Evolutionary conservation across 2,888 invertebrate species (phyloP).

Genomic region (Sesia apiformis): DNA sequence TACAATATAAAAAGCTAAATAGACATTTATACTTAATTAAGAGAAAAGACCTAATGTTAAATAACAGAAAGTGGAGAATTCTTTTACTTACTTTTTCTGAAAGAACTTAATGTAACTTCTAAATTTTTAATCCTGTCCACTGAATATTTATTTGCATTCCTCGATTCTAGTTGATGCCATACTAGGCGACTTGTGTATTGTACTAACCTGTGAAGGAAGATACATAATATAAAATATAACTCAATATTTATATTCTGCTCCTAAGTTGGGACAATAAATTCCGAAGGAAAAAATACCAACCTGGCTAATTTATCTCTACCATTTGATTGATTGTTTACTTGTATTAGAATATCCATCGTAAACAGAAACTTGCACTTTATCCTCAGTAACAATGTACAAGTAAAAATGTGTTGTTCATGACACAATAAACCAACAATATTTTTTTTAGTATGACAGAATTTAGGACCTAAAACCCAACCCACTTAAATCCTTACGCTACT

Average conservation of each 20-base stretch:
- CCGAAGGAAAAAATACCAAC: slow-evolving; percentile 24
- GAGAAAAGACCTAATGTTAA: too few relatives aligned
- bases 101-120: slow-evolving; percentile 88
- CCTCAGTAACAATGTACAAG: too few relatives aligned
- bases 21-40: too few relatives aligned
- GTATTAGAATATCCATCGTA: slow-evolving; percentile 64
- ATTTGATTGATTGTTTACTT: slow-evolving; percentile 70
- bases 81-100: slow-evolving; percentile 83
- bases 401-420: too few relatives aligned
- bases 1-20: too few relatives aligned
- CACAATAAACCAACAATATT: too few relatives aligned
- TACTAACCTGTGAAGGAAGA: slow-evolving; percentile 76
- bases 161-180: slow-evolving; percentile 84
- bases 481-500: too few relatives aligned
- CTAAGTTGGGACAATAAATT: too few relatives aligned
- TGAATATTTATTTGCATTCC: slow-evolving; percentile 75
- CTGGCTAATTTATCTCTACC: slow-evolving; percentile 74
- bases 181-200: slow-evolving; percentile 88
- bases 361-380: not conserved
- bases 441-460: too few relatives aligned
- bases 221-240: not conserved
- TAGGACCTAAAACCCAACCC: too few relatives aligned
- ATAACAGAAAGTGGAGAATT: too few relatives aligned
- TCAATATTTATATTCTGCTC: too few relatives aligned
- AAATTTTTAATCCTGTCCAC: slow-evolving; percentile 85